phyloP scores from a whole-genome alignment of 2,888 invertebrate species.

The Tetranychus piercei region DNA sequence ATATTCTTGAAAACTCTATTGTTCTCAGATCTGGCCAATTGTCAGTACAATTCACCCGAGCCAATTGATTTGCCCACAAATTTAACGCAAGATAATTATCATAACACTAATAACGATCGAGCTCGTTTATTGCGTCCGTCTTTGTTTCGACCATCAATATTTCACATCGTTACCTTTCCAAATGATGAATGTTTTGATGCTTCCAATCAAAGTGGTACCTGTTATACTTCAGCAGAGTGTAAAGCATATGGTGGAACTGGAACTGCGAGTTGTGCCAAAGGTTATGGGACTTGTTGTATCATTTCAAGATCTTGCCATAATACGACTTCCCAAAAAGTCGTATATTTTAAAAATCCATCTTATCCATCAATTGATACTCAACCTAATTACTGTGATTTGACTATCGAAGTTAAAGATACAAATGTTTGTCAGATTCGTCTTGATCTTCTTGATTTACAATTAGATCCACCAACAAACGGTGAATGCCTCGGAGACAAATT shows the following conservation, averaged over 20 bases:
- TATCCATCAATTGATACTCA: constrained; percentile 20
- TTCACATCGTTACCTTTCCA: constrained; percentile 23
- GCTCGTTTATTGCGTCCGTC: neutral
- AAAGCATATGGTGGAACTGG: constrained; percentile 22
- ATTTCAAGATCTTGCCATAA: constrained; percentile 23
- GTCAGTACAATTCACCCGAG: too few species aligned
- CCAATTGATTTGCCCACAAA: too few species aligned
- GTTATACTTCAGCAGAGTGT: constrained; percentile 23
- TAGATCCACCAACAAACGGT: constrained; percentile 21
- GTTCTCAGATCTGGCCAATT: too few species aligned
- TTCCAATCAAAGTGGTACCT: constrained; percentile 23
- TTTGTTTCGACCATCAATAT: constrained; percentile 20
- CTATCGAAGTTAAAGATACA: constrained; percentile 20
- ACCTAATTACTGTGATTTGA: constrained; percentile 23
- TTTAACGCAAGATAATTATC: neutral
- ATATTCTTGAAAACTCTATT: too few species aligned
- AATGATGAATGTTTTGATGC: constrained; percentile 23
- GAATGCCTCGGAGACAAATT: constrained; percentile 22
- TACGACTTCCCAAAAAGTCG: constrained; percentile 22
- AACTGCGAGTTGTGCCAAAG: constrained; percentile 21
- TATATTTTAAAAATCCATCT: constrained; percentile 22
- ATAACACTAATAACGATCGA: neutral
- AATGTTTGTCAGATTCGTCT: constrained; percentile 22
- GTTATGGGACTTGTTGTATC: constrained; percentile 23
- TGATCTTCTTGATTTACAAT: constrained; percentile 23